Evolutionary conservation across 2,888 invertebrate species (phyloP).

Genomic region (Eristalis arbustorum): DNA sequence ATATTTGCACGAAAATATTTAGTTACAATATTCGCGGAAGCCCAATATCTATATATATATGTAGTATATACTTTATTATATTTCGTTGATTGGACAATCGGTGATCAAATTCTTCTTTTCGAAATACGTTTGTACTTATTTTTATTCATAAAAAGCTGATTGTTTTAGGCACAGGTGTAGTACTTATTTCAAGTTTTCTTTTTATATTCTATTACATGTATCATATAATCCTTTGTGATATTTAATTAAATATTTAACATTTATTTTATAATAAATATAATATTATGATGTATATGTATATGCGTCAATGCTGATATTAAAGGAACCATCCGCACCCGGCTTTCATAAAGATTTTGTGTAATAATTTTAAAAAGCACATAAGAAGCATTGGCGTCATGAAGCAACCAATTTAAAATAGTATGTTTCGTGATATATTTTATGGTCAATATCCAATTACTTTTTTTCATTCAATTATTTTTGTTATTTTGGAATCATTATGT

Average conservation of each 20-base stretch:
- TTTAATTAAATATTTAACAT: neutral
- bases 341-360: neutral
- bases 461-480: neutral
- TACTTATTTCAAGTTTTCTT: neutral
- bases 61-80: slow-evolving; percentile 12
- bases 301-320: slow-evolving; percentile 2
- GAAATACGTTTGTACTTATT: slow-evolving; percentile 37
- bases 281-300: neutral
- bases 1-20: slow-evolving; percentile 63
- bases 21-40: slow-evolving; percentile 32
- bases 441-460: neutral
- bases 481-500: neutral
- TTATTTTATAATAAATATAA: neutral
- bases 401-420: neutral
- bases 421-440: neutral
- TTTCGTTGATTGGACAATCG: slow-evolving; percentile 46
- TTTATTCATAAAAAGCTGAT: slow-evolving; percentile 24
- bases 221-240: slow-evolving; percentile 12
- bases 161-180: slow-evolving; percentile 42
- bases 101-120: slow-evolving; percentile 68
- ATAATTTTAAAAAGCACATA: slow-evolving; percentile 10
- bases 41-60: slow-evolving; percentile 9
- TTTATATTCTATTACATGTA: neutral
- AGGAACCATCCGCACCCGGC: slow-evolving; percentile 17
- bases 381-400: slow-evolving; percentile 17